phyloP scores from a whole-genome alignment of 2,797 vertebrate species.

The Simalia tracyae region DNA sequence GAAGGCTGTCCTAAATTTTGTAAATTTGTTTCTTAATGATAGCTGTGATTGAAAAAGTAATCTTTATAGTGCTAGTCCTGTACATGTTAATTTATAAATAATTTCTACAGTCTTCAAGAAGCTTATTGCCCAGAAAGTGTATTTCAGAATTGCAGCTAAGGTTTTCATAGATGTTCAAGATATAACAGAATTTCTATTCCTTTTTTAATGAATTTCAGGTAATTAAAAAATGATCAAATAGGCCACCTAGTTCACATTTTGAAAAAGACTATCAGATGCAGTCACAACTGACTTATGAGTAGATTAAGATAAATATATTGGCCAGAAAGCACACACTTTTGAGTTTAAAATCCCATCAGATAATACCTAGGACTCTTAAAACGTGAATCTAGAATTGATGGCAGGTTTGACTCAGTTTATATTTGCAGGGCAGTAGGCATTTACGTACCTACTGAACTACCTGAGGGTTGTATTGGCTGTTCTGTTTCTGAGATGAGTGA shows the following conservation, averaged over 20 bases:
- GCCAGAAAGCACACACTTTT: background rate
- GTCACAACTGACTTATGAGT: background rate
- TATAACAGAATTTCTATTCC: background rate
- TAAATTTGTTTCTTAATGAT: background rate
- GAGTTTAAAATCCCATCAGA: slow-evolving; percentile 18
- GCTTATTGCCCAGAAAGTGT: background rate
- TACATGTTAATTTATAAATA: background rate
- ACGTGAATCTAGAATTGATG: slow-evolving; percentile 11
- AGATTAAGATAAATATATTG: slow-evolving; percentile 2
- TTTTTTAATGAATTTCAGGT: background rate
- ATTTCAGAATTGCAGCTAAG: background rate
- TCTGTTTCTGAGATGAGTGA: slow-evolving; percentile 25
- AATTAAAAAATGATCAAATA: background rate
- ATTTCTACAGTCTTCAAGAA: background rate
- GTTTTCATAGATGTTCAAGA: background rate
- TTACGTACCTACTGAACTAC: slow-evolving; percentile 14
- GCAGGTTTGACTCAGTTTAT: slow-evolving; percentile 27
- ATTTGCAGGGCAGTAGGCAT: background rate
- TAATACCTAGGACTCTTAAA: background rate
- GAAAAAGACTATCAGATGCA: background rate
- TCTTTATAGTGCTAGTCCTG: background rate
- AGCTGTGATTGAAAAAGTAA: background rate
- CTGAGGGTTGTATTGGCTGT: slow-evolving; percentile 33
- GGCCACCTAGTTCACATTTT: background rate
- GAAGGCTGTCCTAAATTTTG: fast-evolving